Conservation (phyloP, 2,113 vertebrate species). For the Cygnus buccinator region DNA sequence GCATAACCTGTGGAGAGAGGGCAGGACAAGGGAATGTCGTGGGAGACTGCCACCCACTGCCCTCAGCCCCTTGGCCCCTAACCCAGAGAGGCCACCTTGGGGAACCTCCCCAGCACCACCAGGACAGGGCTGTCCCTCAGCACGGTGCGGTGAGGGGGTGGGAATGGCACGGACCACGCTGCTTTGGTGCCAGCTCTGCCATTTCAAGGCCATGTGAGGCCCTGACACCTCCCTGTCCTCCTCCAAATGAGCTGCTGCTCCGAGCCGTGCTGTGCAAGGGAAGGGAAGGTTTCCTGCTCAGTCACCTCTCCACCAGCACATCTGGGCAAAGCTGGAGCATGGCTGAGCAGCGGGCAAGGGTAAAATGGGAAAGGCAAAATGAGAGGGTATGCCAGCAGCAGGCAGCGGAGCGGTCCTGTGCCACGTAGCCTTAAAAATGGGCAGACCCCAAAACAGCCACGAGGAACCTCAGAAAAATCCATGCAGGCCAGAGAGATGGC, state of each 20-base stretch:
- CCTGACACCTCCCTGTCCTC: neutral
- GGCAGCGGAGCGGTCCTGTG: neutral
- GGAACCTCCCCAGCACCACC: neutral
- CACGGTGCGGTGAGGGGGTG: rapidly evolving
- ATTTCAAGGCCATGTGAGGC: neutral
- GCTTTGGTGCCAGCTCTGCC: neutral
- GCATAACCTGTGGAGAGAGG: conserved; percentile 86
- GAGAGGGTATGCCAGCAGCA: neutral
- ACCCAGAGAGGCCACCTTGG: neutral
- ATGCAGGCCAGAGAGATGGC: neutral
- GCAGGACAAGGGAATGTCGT: conserved; percentile 65
- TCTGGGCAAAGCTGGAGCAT: neutral
- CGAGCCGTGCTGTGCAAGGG: neutral
- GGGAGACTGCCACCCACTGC: conserved; percentile 22
- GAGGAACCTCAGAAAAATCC: neutral
- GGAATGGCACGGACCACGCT: rapidly evolving
- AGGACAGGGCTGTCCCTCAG: neutral
- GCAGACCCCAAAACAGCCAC: neutral
- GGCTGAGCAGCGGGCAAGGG: neutral
- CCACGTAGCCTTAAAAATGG: neutral
- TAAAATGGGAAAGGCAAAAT: neutral
- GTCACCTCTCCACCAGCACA: neutral
- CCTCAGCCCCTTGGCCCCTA: conserved; percentile 11
- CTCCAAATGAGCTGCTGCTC: neutral
- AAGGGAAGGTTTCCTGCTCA: neutral